Percentiles rank a stretch among this genome's conserved stretches.
Conservation (phyloP, 2,888 invertebrate genomes). For the Thecocarcelia acutangulata region DNA sequence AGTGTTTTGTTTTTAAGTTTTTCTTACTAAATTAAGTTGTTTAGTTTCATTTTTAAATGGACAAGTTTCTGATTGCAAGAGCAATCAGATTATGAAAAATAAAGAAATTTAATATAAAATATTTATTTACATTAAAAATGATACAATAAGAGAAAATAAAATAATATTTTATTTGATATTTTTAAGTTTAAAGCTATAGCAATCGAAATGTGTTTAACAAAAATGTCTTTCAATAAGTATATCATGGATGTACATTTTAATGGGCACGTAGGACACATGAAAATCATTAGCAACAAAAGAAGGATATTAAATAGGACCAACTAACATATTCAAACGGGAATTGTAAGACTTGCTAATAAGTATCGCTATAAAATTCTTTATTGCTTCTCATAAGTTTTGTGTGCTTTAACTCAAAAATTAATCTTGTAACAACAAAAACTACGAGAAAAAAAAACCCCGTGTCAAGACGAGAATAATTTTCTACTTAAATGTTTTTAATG, state of each 20-base stretch:
- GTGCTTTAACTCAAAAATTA: too few relatives aligned
- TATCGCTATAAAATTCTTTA: too few relatives aligned
- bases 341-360: too few relatives aligned
- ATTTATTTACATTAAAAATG: constrained; percentile 55
- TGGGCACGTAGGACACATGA: too few relatives aligned
- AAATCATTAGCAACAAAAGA: not conserved
- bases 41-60: constrained; percentile 60
- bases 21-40: constrained; percentile 45
- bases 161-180: constrained; percentile 22
- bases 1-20: constrained; percentile 21
- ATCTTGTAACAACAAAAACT: too few relatives aligned
- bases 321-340: not conserved
- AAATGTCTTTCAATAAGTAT: constrained; percentile 42
- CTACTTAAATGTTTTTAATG: too few relatives aligned
- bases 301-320: not conserved
- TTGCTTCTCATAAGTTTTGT: too few relatives aligned
- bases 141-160: constrained; percentile 44
- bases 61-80: constrained; percentile 54
- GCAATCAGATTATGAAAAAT: constrained; percentile 40
- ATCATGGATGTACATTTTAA: constrained; percentile 16
- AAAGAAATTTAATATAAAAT: constrained; percentile 43
- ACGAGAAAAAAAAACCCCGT: too few relatives aligned
- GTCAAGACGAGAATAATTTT: too few relatives aligned
- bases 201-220: constrained; percentile 48
- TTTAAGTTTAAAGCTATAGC: constrained; percentile 52